phyloP scores from a whole-genome alignment of 2,797 vertebrate species.

The Darevskia mixta region DNA sequence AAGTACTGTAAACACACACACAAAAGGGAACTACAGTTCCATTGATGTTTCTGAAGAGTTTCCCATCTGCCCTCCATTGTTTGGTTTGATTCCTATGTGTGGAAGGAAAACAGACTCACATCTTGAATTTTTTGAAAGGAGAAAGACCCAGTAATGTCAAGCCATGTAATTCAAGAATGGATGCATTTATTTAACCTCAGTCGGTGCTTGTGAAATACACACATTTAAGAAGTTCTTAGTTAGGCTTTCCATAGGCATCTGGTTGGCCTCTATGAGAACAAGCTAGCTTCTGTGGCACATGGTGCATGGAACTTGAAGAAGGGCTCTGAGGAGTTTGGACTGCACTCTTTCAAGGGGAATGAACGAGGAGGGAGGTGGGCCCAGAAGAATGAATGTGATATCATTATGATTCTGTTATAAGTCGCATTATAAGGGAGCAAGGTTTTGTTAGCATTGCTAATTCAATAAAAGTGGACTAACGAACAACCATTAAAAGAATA shows the following conservation, averaged over 20 bases:
- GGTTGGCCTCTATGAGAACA: too few relatives aligned
- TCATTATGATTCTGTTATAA: too few relatives aligned
- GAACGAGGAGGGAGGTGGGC: too few relatives aligned
- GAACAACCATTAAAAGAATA: neutral
- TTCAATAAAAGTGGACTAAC: neutral
- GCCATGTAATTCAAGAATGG: neutral
- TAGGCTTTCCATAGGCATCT: too few relatives aligned
- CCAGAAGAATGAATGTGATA: too few relatives aligned
- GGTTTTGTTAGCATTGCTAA: neutral
- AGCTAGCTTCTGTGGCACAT: neutral
- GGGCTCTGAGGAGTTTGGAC: too few relatives aligned
- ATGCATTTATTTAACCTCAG: constrained; percentile 6
- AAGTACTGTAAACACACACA: neutral
- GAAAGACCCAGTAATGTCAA: neutral
- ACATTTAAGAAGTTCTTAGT: neutral
- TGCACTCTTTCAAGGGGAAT: too few relatives aligned
- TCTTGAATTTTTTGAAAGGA: constrained; percentile 12
- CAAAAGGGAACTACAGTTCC: neutral
- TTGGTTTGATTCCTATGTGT: neutral
- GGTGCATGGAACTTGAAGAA: too few relatives aligned
- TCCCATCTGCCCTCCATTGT: neutral
- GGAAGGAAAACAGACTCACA: neutral
- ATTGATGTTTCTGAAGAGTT: constrained; percentile 16
- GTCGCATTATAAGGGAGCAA: neutral
- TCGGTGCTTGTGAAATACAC: neutral